Conservation (phyloP, 2,888 invertebrate genomes). For the Drosophila multiciliata region DNA sequence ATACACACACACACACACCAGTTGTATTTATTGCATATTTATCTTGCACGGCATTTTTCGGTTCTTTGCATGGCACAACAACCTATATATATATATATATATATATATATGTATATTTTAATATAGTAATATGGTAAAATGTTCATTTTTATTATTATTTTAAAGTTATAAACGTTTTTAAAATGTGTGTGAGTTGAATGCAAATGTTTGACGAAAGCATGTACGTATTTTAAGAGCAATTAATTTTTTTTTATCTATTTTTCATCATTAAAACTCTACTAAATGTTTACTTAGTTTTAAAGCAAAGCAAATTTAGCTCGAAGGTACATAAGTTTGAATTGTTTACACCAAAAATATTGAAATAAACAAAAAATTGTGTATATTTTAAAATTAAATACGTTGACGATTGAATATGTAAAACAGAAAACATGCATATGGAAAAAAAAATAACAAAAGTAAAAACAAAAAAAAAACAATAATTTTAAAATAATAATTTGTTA, state of each 20-base stretch:
- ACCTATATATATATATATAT: conserved; percentile 19
- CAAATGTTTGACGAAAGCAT: conserved; percentile 23
- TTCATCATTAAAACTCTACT: conserved; percentile 61
- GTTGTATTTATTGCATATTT: conserved; percentile 73
- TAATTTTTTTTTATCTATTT: conserved; percentile 57
- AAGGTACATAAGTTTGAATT: conserved; percentile 74
- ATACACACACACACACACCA: conserved; percentile 49
- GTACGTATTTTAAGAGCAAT: conserved; percentile 56
- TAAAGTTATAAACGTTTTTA: conserved; percentile 43
- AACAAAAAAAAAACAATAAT: conserved; percentile 39
- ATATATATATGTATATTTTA: conserved; percentile 5
- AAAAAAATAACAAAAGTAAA: conserved; percentile 15
- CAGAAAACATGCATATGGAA: conserved; percentile 40
- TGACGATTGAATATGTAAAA: conserved; percentile 46
- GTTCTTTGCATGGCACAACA: conserved; percentile 55
- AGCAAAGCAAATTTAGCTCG: conserved; percentile 63
- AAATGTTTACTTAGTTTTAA: conserved; percentile 77
- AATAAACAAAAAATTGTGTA: conserved; percentile 71
- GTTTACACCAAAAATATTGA: conserved; percentile 77
- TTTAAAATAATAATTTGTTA: conserved; percentile 46
- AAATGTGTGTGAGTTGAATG: conserved; percentile 52
- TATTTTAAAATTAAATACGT: conserved; percentile 69
- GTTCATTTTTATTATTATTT: conserved; percentile 57
- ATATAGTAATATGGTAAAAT: conserved; percentile 58
- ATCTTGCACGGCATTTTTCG: conserved; percentile 64